Evolutionary conservation across 2,888 invertebrate genomes (phyloP).

Genomic region (Amiota minor): DNA sequence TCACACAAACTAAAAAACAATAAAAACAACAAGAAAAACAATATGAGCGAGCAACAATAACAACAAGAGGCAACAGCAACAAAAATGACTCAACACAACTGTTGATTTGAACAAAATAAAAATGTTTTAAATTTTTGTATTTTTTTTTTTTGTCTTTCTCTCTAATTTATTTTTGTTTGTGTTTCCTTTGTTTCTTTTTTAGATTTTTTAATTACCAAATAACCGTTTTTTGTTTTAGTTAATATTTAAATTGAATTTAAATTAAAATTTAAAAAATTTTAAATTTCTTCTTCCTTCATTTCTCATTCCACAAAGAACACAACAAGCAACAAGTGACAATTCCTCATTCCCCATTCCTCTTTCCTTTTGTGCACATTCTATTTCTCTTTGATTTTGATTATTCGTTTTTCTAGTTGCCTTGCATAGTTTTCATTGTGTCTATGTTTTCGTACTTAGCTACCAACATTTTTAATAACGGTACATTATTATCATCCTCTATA

Average conservation of each 20-base stretch:
- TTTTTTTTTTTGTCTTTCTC: background rate
- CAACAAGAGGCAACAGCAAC: no score
- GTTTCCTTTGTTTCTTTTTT: background rate
- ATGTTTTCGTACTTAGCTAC: background rate
- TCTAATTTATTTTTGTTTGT: background rate
- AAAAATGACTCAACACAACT: no score
- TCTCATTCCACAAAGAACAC: background rate
- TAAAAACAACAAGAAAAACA: no score
- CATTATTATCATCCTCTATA: no score
- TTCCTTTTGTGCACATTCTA: background rate
- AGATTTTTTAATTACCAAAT: conserved; percentile 2
- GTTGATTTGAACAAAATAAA: no score
- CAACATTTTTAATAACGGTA: no score
- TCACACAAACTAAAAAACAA: no score
- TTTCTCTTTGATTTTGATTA: background rate
- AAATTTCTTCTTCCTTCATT: background rate
- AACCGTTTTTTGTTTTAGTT: background rate
- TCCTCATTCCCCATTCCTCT: no score
- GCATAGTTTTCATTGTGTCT: conserved; percentile 1
- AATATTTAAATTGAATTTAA: background rate
- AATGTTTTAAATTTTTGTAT: background rate
- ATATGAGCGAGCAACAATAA: no score
- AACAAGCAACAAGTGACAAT: conserved; percentile 19
- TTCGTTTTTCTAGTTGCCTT: background rate
- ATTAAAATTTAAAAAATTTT: background rate